These are phyloP conservation scores for Pogonognathellus flavescens DNA, from an alignment of 1,140 invertebrate genomes.

Conservation along the genomic window DNA sequence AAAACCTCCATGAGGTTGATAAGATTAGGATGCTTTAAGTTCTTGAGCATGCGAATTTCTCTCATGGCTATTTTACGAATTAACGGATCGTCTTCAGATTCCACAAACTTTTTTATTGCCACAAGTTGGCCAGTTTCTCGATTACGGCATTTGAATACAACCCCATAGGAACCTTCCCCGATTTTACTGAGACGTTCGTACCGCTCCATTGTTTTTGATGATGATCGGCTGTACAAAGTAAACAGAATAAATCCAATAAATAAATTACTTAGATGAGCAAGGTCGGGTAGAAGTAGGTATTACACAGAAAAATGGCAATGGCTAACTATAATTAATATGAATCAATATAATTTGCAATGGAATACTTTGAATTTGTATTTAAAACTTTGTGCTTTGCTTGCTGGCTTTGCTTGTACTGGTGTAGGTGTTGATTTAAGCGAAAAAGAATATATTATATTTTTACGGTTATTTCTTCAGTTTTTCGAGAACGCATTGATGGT, in stretches of 20 bases:
- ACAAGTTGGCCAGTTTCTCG: conserved; percentile 95
- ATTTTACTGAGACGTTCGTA: conserved; percentile 97
- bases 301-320: too few relatives aligned
- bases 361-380: too few relatives aligned
- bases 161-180: conserved; percentile 98
- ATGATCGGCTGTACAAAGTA: conserved; percentile 77
- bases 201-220: conserved; percentile 94
- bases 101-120: conserved; percentile 98
- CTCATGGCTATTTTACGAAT: conserved; percentile 98
- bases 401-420: too few relatives aligned
- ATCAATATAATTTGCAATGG: too few relatives aligned
- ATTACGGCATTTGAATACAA: conserved; percentile 98
- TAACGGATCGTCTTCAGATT: conserved; percentile 98
- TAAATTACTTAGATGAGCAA: too few relatives aligned
- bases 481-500: too few relatives aligned
- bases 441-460: too few relatives aligned
- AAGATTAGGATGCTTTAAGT: conserved; percentile 97
- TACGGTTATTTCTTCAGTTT: too few relatives aligned
- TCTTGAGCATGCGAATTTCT: conserved; percentile 98
- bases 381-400: too few relatives aligned
- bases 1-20: conserved; percentile 99
- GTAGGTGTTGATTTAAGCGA: too few relatives aligned
- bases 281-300: too few relatives aligned
- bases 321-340: too few relatives aligned
- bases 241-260: conserved; percentile 48